Evolutionary conservation across 2,113 vertebrate genomes (phyloP).

Genomic region (Aplodontia rufa): DNA sequence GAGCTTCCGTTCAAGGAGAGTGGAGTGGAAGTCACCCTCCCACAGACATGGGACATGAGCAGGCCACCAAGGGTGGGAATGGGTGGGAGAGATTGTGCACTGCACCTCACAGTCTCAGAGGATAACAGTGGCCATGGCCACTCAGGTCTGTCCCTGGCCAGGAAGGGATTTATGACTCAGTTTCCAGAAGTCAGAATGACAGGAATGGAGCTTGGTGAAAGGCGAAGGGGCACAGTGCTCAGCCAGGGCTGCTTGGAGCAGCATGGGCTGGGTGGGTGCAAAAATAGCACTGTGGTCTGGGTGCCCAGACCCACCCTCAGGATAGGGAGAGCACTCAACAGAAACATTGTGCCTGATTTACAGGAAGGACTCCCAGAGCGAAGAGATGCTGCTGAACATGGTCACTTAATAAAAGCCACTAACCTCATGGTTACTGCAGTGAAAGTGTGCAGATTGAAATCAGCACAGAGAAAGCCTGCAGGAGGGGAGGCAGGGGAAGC

Average conservation of each 20-base stretch:
- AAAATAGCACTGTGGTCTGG: not conserved
- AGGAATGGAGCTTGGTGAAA: not conserved
- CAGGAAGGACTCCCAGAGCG: not conserved
- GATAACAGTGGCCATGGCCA: not conserved
- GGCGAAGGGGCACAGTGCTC: not conserved
- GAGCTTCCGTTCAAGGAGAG: too few species aligned
- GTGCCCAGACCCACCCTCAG: not conserved
- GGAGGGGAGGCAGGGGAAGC: too few species aligned
- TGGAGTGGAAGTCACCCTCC: not conserved
- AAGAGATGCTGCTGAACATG: not conserved
- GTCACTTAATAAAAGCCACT: too few species aligned
- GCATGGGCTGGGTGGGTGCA: accelerated
- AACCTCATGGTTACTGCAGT: not conserved
- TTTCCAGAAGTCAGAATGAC: not conserved
- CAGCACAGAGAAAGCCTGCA: not conserved
- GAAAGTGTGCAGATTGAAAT: not conserved
- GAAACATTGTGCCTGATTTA: not conserved
- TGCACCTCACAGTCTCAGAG: too few species aligned
- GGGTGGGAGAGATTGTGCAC: not conserved
- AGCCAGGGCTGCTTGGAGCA: not conserved
- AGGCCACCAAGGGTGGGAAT: too few species aligned
- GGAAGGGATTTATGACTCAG: not conserved
- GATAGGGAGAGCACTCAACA: not conserved
- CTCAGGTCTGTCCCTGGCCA: not conserved
- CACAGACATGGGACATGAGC: too few species aligned